phyloP scores from a whole-genome alignment of 2,888 invertebrate genomes.

The Hemistola chrysoprasaria region DNA sequence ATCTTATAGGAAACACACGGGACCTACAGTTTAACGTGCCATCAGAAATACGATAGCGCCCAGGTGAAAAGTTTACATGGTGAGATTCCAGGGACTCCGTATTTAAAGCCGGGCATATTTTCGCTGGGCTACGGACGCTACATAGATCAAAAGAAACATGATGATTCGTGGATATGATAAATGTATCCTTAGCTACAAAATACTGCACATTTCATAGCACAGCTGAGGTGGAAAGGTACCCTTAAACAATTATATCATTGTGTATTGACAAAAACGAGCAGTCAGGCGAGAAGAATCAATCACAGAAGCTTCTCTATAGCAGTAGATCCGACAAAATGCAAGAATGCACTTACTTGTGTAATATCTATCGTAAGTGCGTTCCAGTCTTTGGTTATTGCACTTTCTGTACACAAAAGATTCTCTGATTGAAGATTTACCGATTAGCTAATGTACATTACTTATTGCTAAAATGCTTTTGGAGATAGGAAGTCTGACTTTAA shows the following conservation, averaged over 20 bases:
- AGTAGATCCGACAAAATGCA: constrained; percentile 29
- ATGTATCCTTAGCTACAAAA: too few relatives aligned
- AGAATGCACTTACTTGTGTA: constrained; percentile 43
- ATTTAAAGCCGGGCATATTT: too few relatives aligned
- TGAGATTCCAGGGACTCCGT: too few relatives aligned
- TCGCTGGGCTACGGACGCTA: too few relatives aligned
- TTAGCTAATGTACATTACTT: constrained; percentile 7
- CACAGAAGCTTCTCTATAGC: constrained; percentile 40
- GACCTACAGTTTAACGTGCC: too few relatives aligned
- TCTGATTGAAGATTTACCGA: constrained; percentile 3
- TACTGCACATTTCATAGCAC: too few relatives aligned
- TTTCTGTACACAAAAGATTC: constrained; percentile 28
- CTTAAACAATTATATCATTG: constrained; percentile 11
- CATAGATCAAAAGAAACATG: too few relatives aligned
- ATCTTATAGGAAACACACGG: too few relatives aligned
- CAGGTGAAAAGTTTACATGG: too few relatives aligned
- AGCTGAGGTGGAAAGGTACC: too few relatives aligned
- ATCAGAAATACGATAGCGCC: too few relatives aligned
- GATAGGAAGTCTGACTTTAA: not conserved
- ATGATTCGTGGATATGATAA: too few relatives aligned
- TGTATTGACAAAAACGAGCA: constrained; percentile 13
- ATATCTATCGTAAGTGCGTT: constrained; percentile 39
- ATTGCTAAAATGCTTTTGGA: constrained; percentile 11
- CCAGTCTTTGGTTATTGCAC: constrained; percentile 42
- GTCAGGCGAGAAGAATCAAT: constrained; percentile 38